Base-by-base conservation (phyloP, 2,113 vertebrate species). In the Rhabdornis inornatus region DNA sequence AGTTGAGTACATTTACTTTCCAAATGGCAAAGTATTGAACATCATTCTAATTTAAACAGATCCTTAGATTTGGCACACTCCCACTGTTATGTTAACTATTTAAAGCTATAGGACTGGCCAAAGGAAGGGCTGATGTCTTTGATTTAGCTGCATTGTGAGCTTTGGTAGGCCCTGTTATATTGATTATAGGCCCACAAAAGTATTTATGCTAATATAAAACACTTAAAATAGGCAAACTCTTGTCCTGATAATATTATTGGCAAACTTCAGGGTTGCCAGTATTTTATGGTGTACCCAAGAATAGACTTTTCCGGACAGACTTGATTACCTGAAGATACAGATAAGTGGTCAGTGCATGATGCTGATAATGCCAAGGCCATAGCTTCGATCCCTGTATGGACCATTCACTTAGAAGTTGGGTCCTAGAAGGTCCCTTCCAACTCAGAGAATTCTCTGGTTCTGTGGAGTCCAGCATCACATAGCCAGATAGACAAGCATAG, bases 331-430 rank as follows among this genome's bases (percentile, higher is more conserved):
- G 42, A 40, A 90, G 69, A 33, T 11, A 33, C 3, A 44, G 70
- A 23, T 45, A 57, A 70, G 10, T 23, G 39, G 27, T 60, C 33
- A 37, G 63, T 4, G 2, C 27, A 19, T 39, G 23, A 18, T 27
- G 37, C 33, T 45, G 55, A 23, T 60, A 28, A 39, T 0, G 0
- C 45, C 28, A 45, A 60, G 27, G 45, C 44, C 45, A 39, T 1
- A 1, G 33, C 17, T 60, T 69, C 0, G 0, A 53, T 27, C 45
- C 18, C 33, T 39, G 4, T 22, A 9, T 28, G 63, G 33, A 45
- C 15, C 27, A 28, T 24, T 60, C 55, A 23, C 28, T 33, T 53
- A 15, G 20, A 53, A 69, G 33, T 0, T 15, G 8, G 33, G 53
- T 69, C 27, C 33, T 39, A 7, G 15, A 24, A 15, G 10, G 12